Evolutionary conservation across 2,888 invertebrate species (phyloP).

Genomic region (Harpalus rufipes): DNA sequence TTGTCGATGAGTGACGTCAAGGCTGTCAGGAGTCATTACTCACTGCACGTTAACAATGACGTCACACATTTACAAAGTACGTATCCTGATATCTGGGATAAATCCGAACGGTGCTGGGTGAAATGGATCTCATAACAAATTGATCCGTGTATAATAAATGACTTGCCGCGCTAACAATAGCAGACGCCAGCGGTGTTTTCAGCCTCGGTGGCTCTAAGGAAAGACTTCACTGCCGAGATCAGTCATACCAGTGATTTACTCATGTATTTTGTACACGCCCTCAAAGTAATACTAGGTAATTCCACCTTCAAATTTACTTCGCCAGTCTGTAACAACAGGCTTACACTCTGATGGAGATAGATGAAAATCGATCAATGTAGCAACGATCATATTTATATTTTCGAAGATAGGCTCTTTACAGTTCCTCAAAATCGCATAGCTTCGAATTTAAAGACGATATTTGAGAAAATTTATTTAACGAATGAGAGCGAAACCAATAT

Average conservation of each 20-base stretch:
- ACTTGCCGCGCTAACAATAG: slow-evolving; percentile 43
- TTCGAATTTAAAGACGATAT: no score
- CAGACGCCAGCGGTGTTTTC: slow-evolving; percentile 43
- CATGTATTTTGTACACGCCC: slow-evolving; percentile 43
- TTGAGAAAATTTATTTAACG: no score
- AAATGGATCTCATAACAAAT: slow-evolving; percentile 46
- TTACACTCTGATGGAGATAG: background rate
- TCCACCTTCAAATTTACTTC: background rate
- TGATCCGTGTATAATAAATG: slow-evolving; percentile 46
- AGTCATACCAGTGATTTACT: slow-evolving; percentile 52
- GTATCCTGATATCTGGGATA: slow-evolving; percentile 33
- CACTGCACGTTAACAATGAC: slow-evolving; percentile 40
- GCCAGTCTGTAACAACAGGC: background rate
- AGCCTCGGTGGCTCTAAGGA: slow-evolving; percentile 9
- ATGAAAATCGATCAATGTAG: no score
- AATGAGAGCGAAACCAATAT: no score
- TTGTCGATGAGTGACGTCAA: slow-evolving; percentile 31
- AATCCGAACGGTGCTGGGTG: slow-evolving; percentile 17
- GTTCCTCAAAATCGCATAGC: no score
- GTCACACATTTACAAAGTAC: slow-evolving; percentile 48
- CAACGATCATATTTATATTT: no score
- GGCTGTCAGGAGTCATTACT: slow-evolving; percentile 11
- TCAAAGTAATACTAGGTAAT: background rate
- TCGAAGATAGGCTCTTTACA: no score
- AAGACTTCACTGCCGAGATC: slow-evolving; percentile 23